A percentile compares a stretch with the other conserved stretches of the same genome.
phyloP scores from a whole-genome alignment of 2,797 vertebrate genomes.

The Galaxias olidus region DNA sequence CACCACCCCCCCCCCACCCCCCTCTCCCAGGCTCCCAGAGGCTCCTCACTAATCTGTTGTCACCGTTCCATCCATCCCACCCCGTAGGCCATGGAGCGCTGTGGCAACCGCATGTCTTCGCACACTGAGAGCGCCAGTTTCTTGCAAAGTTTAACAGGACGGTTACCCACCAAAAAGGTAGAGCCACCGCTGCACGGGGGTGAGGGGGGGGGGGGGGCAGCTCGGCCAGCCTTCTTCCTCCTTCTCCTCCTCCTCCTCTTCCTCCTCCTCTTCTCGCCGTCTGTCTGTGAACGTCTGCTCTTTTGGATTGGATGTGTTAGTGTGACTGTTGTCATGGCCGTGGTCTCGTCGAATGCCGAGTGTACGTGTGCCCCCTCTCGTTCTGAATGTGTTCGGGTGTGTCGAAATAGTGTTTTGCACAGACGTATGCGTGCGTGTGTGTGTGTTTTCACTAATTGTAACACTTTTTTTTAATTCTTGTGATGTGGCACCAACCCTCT shows the following conservation, averaged over 20 bases:
- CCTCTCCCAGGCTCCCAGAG: constrained; percentile 60
- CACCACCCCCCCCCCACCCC: background rate
- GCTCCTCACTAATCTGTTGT: constrained; percentile 90
- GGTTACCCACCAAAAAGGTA: constrained; percentile 99
- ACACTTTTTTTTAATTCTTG: constrained; percentile 18
- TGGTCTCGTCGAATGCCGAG: constrained; percentile 69
- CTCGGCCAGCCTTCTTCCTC: constrained; percentile 26
- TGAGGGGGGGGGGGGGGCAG: constrained; percentile 71
- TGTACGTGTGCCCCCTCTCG: constrained; percentile 61
- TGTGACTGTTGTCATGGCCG: constrained; percentile 71
- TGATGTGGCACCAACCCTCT: constrained; percentile 45
- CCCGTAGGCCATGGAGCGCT: constrained; percentile 98
- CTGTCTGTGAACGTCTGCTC: constrained; percentile 64
- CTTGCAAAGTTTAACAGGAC: constrained; percentile 99
- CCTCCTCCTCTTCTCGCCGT: constrained; percentile 50
- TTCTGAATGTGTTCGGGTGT: constrained; percentile 55
- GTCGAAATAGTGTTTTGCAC: constrained; percentile 23
- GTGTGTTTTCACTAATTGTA: background rate
- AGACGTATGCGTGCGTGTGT: constrained; percentile 4
- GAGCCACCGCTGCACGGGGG: constrained; percentile 79
- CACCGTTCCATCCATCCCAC: constrained; percentile 96
- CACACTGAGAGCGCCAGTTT: constrained; percentile 99
- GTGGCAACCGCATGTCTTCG: constrained; percentile 99
- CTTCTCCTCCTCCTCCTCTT: constrained; percentile 47
- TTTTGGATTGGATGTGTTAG: constrained; percentile 68